Evolutionary conservation across 2,797 vertebrate species (phyloP).

Genomic region (Anguilla megastoma): DNA sequence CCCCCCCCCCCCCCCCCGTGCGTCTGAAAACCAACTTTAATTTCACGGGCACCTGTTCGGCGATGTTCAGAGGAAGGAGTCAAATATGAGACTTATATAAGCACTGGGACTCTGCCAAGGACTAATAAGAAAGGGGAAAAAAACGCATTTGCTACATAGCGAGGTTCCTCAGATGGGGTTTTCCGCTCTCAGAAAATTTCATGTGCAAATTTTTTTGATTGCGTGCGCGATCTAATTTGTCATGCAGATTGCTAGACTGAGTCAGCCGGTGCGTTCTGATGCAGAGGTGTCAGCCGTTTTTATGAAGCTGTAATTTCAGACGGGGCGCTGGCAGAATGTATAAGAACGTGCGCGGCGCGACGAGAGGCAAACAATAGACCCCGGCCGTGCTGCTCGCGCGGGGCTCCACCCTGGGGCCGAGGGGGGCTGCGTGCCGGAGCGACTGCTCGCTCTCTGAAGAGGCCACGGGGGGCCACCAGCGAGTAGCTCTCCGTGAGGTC

Average conservation of each 20-base stretch:
- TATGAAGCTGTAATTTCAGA: slow-evolving; percentile 38
- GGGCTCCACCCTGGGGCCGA: slow-evolving; percentile 28
- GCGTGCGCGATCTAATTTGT: slow-evolving; percentile 42
- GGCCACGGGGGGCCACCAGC: background rate
- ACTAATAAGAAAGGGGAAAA: slow-evolving; percentile 31
- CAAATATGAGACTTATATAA: slow-evolving; percentile 59
- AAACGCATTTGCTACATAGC: slow-evolving; percentile 40
- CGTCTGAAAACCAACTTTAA: slow-evolving; percentile 64
- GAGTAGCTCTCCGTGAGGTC: background rate
- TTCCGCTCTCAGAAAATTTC: slow-evolving; percentile 29
- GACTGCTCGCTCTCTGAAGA: background rate
- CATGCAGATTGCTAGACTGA: slow-evolving; percentile 45
- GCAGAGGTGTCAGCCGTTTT: slow-evolving; percentile 38
- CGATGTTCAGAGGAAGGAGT: slow-evolving; percentile 57
- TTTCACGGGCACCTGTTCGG: slow-evolving; percentile 70
- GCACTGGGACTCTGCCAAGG: slow-evolving; percentile 48
- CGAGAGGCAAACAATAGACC: slow-evolving; percentile 49
- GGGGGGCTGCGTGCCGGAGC: background rate
- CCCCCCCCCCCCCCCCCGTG: slow-evolving; percentile 47
- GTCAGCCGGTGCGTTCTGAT: slow-evolving; percentile 46
- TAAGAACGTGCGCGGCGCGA: slow-evolving; percentile 45
- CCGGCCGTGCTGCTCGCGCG: background rate
- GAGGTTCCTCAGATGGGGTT: slow-evolving; percentile 37
- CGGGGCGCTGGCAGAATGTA: slow-evolving; percentile 14
- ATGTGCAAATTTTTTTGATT: slow-evolving; percentile 37